Base-by-base conservation (phyloP, 2,888 invertebrate species). In the Drosophila incognita region DNA sequence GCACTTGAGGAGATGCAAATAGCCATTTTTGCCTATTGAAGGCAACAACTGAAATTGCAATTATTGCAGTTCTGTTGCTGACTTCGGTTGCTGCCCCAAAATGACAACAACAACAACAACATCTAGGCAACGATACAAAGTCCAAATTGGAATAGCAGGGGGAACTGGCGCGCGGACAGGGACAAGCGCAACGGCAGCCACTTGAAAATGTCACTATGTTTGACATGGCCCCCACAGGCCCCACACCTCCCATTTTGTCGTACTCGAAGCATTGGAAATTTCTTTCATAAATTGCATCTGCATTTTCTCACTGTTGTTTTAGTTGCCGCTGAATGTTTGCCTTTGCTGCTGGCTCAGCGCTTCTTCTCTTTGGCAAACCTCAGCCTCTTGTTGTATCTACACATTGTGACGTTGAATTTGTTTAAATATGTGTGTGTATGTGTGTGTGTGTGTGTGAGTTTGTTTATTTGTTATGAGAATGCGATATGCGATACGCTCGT, bases 181-280 rank as follows among this genome's bases (percentile, higher is more conserved):
- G n/a, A 57, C 48, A 69, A 63, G 15, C 62, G 35, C 36, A 69
- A 63, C 46, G 67, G 33, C 76, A 67, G 68, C 63, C 71, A 75
- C 78, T 79, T 65, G 71, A 79, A 79, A 31, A 60, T 79, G 78
- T 79, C 78, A 79, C 63, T 51, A 69, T 49, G 40, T 66, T 74
- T 63, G 68, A 74, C 71, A 53, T 67, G 53, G 18, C 54, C 38
- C 59, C n/a, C 15, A 5, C 31, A 2, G 2, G 38, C 46, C 33
- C 21, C 1, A 4, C 38, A 2, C n/a, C 6, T 3, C 18, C 2
- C 7, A 7, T 38, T 21, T 11, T 21, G 2, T 21, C 21, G 13
- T 21, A 21, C 21, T 13, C 21, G 21, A 46, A 46, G 33, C 61
- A 58, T 42, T 48, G 42, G 60, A 51, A 64, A 61, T 67, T 65